phyloP scores from a whole-genome alignment of 1,140 invertebrate genomes.

The Drosophila ficusphila region DNA sequence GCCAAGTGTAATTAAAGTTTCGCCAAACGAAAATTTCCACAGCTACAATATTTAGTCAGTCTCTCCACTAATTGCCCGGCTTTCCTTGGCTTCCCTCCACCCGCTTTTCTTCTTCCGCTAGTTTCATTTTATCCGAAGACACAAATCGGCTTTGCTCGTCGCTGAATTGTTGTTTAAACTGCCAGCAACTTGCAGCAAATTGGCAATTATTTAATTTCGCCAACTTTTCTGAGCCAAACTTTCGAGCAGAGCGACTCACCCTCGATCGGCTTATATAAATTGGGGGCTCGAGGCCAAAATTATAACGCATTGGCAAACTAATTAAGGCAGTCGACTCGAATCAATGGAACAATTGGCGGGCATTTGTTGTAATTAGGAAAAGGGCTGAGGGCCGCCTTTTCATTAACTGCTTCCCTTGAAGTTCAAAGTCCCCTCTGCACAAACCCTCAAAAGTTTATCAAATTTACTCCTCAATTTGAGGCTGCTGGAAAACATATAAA shows the following conservation, averaged over 20 bases:
- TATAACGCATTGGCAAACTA: constrained; percentile 60
- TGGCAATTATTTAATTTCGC: constrained; percentile 59
- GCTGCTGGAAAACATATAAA: constrained; percentile 43
- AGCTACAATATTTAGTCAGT: constrained; percentile 43
- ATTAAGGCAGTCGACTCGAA: constrained; percentile 36
- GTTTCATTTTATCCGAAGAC: constrained; percentile 22
- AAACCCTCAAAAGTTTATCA: constrained; percentile 20
- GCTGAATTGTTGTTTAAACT: constrained; percentile 56
- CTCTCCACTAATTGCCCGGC: constrained; percentile 43
- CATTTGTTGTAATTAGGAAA: constrained; percentile 56
- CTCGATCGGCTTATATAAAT: constrained; percentile 50
- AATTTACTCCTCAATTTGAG: constrained; percentile 3
- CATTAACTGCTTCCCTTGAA: constrained; percentile 22
- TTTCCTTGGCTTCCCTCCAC: constrained; percentile 10
- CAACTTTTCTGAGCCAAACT: constrained; percentile 41
- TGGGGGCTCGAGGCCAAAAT: constrained; percentile 34
- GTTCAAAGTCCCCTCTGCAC: background rate
- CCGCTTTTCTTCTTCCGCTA: background rate
- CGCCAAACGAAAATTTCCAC: constrained; percentile 6
- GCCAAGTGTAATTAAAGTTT: constrained; percentile 25
- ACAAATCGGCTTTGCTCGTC: constrained; percentile 43
- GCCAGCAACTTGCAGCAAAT: constrained; percentile 51
- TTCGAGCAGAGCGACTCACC: background rate
- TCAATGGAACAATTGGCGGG: constrained; percentile 54
- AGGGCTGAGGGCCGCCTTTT: constrained; percentile 24